phyloP scores from a whole-genome alignment of 2,797 vertebrate species.

The Coreius guichenoti region DNA sequence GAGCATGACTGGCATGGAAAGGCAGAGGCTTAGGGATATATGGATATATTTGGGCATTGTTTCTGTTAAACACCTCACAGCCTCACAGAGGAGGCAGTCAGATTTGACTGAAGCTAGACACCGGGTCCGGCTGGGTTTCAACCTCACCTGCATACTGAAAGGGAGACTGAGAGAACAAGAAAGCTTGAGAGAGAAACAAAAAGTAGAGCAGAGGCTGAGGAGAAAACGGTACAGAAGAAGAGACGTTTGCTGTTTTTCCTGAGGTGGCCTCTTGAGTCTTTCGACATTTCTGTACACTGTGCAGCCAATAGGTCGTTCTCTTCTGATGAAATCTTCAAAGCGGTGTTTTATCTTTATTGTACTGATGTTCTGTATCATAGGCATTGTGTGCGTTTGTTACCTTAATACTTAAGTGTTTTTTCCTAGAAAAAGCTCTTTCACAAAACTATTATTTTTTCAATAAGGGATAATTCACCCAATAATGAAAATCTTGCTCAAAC shows the following conservation, averaged over 20 bases:
- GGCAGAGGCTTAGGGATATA: background rate
- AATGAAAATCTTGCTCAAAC: background rate
- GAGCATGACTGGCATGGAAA: background rate
- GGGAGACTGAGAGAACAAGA: background rate
- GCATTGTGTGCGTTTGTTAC: background rate
- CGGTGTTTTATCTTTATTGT: background rate
- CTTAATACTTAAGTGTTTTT: background rate
- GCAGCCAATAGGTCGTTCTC: background rate
- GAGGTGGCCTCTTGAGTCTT: slow-evolving; percentile 5
- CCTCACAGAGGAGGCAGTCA: slow-evolving; percentile 7
- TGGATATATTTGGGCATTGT: slow-evolving; percentile 17
- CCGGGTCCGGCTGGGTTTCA: slow-evolving; percentile 21
- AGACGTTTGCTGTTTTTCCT: background rate
- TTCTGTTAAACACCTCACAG: slow-evolving; percentile 30
- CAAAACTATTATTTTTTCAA: background rate
- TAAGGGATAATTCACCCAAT: background rate
- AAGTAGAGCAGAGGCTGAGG: background rate
- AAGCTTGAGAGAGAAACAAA: slow-evolving; percentile 14
- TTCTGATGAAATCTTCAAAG: slow-evolving; percentile 8
- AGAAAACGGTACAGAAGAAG: background rate
- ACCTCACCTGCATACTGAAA: slow-evolving; percentile 35
- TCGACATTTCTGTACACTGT: background rate
- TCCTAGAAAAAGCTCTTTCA: background rate
- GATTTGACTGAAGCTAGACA: slow-evolving; percentile 25
- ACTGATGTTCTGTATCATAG: background rate